Base-by-base conservation (phyloP, 2,797 vertebrate species). In the Spinus olivaceus region DNA sequence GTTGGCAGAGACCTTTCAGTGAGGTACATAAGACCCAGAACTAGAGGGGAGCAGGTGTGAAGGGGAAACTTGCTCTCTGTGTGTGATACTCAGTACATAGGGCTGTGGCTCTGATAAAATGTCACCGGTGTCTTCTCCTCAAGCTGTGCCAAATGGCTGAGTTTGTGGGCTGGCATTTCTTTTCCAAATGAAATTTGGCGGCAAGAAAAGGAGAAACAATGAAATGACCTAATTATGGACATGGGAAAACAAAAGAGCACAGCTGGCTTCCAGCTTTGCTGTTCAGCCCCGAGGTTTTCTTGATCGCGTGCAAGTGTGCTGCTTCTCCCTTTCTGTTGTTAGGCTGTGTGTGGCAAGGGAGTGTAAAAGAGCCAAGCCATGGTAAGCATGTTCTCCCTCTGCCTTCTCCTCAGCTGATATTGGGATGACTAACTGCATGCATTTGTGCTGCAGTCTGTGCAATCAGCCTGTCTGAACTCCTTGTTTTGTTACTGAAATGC, bases 271-370 rank as follows among this genome's bases (percentile, higher is more conserved):
- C 47, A 78, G 84, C 79, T 88, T 53, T 12, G 23, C 59, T 71
- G 12, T 70, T 81, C 42, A 67, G 12, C 35, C 33, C n/a, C 24
- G 8, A 70, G 44, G 10, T 82, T 87, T 64, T 82, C 56, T 28
- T 44, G 32, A 15, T 69, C 3, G 23, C 4, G 0, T 53, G 63
- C 47, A 51, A 42, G 32, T 10, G 1, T 2, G 0, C 50, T 51
- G 35, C 84, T 54, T 81, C 35, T 67, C 51, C 47, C 60, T 50
- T 47, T 41, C 67, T 80, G 32, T 32, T 63, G 42, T 59, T 57
- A n/a, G 53, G 17, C 32, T 61, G 8, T 33, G n/a, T 53, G 67
- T 25, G 25, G 11, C 59, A 70, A 49, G 71, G 51, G 32, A 80
- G 30, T 53, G 27, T 60, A 8, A 56, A 70, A 27, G 23, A 85